Evolutionary conservation across 2,797 vertebrate species (phyloP).

Genomic region (Mionectes olivaceus): DNA sequence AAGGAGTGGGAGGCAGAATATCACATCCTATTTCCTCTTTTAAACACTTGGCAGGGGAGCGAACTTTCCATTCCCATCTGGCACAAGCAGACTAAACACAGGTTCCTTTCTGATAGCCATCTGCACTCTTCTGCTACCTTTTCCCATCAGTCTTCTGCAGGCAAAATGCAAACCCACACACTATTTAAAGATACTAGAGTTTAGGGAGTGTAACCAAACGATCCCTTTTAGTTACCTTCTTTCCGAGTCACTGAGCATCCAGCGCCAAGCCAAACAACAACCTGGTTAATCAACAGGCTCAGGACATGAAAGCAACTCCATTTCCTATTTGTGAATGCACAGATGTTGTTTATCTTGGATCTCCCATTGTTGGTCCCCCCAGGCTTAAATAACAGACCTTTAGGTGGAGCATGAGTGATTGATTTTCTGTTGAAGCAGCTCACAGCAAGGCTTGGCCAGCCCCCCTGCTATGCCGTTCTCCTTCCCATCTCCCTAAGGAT

Average conservation of each 20-base stretch:
- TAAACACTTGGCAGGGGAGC: constrained; percentile 60
- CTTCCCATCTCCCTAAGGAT: not conserved
- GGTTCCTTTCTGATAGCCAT: constrained; percentile 71
- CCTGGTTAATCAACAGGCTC: constrained; percentile 24
- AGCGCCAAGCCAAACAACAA: constrained; percentile 48
- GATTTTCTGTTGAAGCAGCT: not conserved
- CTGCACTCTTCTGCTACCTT: constrained; percentile 65
- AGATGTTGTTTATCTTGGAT: constrained; percentile 76
- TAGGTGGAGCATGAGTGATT: not conserved
- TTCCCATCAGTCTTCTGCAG: constrained; percentile 64
- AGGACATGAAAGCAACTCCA: constrained; percentile 64
- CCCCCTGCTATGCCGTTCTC: not conserved
- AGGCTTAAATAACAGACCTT: constrained; percentile 42
- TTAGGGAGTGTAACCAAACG: constrained; percentile 26
- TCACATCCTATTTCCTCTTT: constrained; percentile 73
- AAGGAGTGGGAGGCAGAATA: constrained; percentile 64
- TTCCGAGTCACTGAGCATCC: not conserved
- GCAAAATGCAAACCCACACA: not conserved
- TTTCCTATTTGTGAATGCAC: constrained; percentile 76
- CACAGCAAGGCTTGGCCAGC: not conserved
- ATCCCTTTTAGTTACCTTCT: constrained; percentile 36
- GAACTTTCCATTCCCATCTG: constrained; percentile 69
- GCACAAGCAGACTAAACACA: constrained; percentile 72
- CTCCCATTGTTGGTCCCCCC: not conserved
- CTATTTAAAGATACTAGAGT: constrained; percentile 32